These are phyloP conservation scores for Protula sp. DNA, from an alignment of 2,888 invertebrate genomes.

Conservation along the genomic window DNA sequence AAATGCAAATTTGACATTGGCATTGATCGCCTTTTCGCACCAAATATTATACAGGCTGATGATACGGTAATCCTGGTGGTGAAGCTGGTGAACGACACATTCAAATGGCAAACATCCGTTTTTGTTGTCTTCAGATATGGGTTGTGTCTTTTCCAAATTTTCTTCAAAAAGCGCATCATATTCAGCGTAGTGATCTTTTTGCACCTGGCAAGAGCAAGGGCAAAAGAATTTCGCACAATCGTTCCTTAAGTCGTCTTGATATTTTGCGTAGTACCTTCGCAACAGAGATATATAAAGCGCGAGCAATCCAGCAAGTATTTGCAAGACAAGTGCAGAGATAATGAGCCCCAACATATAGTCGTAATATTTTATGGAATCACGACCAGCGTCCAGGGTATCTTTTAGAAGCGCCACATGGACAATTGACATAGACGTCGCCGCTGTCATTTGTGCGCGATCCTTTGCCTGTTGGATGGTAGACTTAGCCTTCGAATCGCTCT, in stretches of 20 bases:
- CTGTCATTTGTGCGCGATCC: not conserved
- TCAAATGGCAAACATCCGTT: too few relatives aligned
- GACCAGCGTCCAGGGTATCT: not conserved
- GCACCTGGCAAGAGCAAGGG: too few relatives aligned
- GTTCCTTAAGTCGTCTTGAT: not conserved
- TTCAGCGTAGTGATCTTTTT: too few relatives aligned
- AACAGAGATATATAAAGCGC: not conserved
- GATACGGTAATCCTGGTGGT: too few relatives aligned
- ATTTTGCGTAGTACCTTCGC: not conserved
- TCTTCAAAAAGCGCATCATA: too few relatives aligned
- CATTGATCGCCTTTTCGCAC: too few relatives aligned
- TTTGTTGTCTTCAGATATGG: too few relatives aligned
- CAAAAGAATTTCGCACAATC: not conserved
- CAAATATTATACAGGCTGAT: too few relatives aligned
- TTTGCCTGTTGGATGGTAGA: not conserved
- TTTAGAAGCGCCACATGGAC: not conserved
- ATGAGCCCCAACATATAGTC: not conserved
- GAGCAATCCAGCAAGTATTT: not conserved
- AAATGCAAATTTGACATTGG: too few relatives aligned
- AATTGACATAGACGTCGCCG: not conserved
- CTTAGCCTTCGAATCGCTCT: too few relatives aligned
- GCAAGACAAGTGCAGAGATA: not conserved
- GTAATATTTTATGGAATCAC: not conserved
- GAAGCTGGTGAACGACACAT: too few relatives aligned
- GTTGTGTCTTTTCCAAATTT: too few relatives aligned